Conservation (phyloP, 2,113 vertebrate genomes). For the Xenopus laevis region DNA sequence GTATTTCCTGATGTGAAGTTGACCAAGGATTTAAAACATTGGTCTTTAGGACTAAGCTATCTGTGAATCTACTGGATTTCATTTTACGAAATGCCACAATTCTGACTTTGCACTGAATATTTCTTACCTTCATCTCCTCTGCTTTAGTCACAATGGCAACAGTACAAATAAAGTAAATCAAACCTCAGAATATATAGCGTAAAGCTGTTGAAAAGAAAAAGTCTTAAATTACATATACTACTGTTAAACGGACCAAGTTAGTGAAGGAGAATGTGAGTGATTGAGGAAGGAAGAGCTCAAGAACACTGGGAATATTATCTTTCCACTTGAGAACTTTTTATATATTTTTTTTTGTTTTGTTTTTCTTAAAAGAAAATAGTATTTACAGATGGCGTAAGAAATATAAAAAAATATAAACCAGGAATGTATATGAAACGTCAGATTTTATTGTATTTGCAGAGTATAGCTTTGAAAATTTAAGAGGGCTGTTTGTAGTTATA, state of each 20-base stretch:
- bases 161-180: conserved; percentile 71
- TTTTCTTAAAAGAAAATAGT: conserved; percentile 83
- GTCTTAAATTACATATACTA: conserved; percentile 78
- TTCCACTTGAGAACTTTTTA: conserved; percentile 90
- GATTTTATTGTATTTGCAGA: conserved; percentile 93
- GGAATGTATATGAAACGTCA: conserved; percentile 95
- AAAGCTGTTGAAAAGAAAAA: conserved; percentile 75
- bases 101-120: conserved; percentile 82
- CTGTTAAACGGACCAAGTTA: conserved; percentile 83
- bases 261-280: conserved; percentile 66
- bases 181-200: conserved; percentile 81
- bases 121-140: conserved; percentile 74
- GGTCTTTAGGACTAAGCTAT: conserved; percentile 51
- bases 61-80: conserved; percentile 67
- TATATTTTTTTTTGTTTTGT: conserved; percentile 79
- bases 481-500: conserved; percentile 90
- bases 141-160: conserved; percentile 72
- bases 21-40: conserved; percentile 50
- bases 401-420: conserved; percentile 90
- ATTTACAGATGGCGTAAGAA: conserved; percentile 90
- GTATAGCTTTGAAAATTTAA: conserved; percentile 87
- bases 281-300: conserved; percentile 71
- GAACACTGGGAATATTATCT: conserved; percentile 71
- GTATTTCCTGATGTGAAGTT: conserved; percentile 49
- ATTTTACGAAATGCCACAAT: conserved; percentile 67